These are phyloP conservation scores for Blomia tropicalis DNA, from an alignment of 2,888 invertebrate genomes.

Conservation along the genomic window DNA sequence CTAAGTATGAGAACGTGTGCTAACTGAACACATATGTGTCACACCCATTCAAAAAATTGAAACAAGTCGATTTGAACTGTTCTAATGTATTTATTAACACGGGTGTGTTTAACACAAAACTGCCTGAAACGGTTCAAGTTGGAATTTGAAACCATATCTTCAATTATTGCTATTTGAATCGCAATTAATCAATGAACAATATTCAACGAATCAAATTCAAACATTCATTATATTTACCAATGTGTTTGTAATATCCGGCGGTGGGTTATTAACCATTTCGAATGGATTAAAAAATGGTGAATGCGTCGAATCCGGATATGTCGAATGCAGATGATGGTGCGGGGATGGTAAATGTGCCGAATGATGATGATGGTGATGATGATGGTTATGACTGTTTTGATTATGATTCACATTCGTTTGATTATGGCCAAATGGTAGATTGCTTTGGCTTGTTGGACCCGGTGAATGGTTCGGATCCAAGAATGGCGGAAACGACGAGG, in stretches of 20 bases:
- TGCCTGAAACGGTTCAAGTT: no score
- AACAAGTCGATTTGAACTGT: no score
- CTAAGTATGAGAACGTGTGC: no score
- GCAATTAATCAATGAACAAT: no score
- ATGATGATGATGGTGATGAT: background rate
- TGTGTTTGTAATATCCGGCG: background rate
- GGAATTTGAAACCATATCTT: no score
- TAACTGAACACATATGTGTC: no score
- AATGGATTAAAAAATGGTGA: background rate
- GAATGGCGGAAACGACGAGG: conserved; percentile 1
- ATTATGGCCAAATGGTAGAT: background rate
- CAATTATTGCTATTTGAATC: no score
- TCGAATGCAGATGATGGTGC: background rate
- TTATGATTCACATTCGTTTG: background rate
- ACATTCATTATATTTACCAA: background rate
- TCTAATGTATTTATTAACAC: no score
- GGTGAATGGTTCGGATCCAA: background rate
- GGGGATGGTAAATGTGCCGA: background rate
- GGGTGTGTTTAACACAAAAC: no score
- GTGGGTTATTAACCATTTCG: background rate
- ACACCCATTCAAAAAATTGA: no score
- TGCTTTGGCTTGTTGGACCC: background rate
- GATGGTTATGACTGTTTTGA: background rate
- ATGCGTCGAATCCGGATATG: background rate
- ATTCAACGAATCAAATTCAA: no score